Conservation (phyloP, 1,140 invertebrate species). For the Apis cerana region DNA sequence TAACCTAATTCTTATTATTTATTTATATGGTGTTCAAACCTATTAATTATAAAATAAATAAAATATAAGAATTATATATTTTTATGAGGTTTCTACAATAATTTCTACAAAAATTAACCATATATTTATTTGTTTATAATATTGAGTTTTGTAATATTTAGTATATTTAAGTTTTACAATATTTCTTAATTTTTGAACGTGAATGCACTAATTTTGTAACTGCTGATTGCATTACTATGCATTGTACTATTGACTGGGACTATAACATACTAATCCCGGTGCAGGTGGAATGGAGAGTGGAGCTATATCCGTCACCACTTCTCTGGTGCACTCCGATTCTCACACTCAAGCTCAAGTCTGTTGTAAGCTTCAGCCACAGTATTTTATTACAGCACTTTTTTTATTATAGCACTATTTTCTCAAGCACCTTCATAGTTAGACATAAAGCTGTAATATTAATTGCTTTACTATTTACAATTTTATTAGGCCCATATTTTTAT, state of each 20-base stretch:
- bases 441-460: neutral
- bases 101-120: neutral
- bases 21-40: neutral
- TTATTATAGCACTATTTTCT: constrained; percentile 64
- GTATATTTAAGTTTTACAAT: constrained; percentile 22
- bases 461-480: constrained; percentile 30
- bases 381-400: constrained; percentile 69
- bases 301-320: constrained; percentile 76
- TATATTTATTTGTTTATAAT: constrained; percentile 17
- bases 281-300: constrained; percentile 78
- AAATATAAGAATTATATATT: constrained; percentile 7
- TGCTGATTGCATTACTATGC: constrained; percentile 28
- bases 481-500: constrained; percentile 1
- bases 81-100: neutral
- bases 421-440: neutral
- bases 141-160: neutral
- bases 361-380: constrained; percentile 79
- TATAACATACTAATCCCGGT: constrained; percentile 80
- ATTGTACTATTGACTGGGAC: constrained; percentile 65
- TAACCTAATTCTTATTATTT: constrained; percentile 10
- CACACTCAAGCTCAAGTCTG: constrained; percentile 76
- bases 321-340: constrained; percentile 75
- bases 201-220: constrained; percentile 31
- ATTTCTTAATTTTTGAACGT: constrained; percentile 32
- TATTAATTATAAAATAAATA: constrained; percentile 10